Percentiles rank a stretch among this genome's conserved stretches.
These are phyloP conservation scores for Stomatorhinus ivindoensis DNA, from an alignment of 2,113 vertebrate species.

Conservation along the genomic window DNA sequence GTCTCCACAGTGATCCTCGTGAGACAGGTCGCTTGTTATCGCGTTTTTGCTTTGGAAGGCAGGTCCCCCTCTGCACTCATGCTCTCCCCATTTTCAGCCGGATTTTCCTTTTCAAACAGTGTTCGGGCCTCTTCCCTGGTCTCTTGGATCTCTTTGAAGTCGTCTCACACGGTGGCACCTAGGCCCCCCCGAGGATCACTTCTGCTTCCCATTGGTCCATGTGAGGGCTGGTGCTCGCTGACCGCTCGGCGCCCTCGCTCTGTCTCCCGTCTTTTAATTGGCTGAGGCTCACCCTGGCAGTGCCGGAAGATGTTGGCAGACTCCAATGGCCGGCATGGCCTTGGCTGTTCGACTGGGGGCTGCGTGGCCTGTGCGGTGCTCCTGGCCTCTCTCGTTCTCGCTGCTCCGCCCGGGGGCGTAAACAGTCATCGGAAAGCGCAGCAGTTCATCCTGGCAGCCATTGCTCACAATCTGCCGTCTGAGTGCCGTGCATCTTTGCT, in stretches of 20 bases:
- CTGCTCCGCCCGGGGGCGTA: neutral
- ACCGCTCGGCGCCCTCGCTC: neutral
- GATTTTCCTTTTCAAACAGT: neutral
- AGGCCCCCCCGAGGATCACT: neutral
- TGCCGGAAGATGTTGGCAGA: neutral
- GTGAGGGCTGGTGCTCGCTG: neutral
- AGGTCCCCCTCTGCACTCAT: neutral
- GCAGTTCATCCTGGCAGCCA: neutral
- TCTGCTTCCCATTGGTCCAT: neutral
- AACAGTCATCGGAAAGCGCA: constrained; percentile 9
- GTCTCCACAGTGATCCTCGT: neutral
- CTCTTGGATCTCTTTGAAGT: constrained; percentile 11
- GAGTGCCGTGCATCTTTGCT: neutral
- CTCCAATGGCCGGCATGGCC: neutral
- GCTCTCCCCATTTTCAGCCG: neutral
- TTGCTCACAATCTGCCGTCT: neutral
- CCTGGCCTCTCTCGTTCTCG: neutral
- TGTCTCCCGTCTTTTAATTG: constrained; percentile 3
- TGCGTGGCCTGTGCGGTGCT: neutral
- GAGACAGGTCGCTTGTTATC: neutral
- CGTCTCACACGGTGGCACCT: neutral
- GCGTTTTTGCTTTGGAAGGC: neutral
- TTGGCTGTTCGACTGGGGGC: neutral
- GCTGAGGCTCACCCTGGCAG: constrained; percentile 2
- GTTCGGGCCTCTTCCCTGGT: neutral